A percentile compares a stretch with the other conserved stretches of the same genome.
Conservation (phyloP, 2,113 vertebrate species). For the Grammomys surdaster region DNA sequence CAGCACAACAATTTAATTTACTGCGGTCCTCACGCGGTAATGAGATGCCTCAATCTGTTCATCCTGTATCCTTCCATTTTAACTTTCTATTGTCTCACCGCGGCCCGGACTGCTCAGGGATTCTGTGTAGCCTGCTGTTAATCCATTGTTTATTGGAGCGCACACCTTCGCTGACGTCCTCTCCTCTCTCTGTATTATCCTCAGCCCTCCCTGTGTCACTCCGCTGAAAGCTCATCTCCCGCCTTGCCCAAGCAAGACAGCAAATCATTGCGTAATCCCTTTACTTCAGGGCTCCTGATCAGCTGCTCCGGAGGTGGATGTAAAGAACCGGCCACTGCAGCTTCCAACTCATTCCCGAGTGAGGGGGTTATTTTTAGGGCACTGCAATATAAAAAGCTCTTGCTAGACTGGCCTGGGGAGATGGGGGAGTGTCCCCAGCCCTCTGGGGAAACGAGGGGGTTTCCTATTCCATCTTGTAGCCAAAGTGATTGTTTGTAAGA, state of each 20-base stretch:
- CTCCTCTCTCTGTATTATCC: not conserved
- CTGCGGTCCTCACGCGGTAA: not conserved
- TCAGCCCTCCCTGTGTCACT: not conserved
- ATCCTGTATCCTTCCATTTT: not conserved
- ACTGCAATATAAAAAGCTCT: slow-evolving; percentile 38
- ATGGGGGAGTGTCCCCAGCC: not conserved
- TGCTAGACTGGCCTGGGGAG: not conserved
- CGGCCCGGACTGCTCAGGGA: not conserved
- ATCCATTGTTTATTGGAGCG: not conserved
- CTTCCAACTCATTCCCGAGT: slow-evolving; percentile 22
- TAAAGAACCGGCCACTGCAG: slow-evolving; percentile 50
- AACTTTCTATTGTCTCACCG: not conserved
- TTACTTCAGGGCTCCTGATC: slow-evolving; percentile 17
- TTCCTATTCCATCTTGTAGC: slow-evolving; percentile 1
- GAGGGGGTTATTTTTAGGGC: slow-evolving; percentile 70
- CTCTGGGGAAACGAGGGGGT: not conserved
- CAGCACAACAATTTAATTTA: not conserved
- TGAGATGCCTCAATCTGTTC: not conserved
- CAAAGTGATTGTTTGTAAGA: slow-evolving; percentile 12
- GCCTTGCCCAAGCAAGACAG: not conserved
- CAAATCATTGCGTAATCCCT: slow-evolving; percentile 58
- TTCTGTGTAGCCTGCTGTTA: not conserved
- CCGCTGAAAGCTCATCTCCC: not conserved
- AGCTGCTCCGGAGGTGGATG: slow-evolving; percentile 64
- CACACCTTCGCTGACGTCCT: not conserved